Evolutionary conservation across 2,888 invertebrate species (phyloP), one percentile per base, ranked within the genome.

Genomic region (Stenichneumon culpator): DNA sequence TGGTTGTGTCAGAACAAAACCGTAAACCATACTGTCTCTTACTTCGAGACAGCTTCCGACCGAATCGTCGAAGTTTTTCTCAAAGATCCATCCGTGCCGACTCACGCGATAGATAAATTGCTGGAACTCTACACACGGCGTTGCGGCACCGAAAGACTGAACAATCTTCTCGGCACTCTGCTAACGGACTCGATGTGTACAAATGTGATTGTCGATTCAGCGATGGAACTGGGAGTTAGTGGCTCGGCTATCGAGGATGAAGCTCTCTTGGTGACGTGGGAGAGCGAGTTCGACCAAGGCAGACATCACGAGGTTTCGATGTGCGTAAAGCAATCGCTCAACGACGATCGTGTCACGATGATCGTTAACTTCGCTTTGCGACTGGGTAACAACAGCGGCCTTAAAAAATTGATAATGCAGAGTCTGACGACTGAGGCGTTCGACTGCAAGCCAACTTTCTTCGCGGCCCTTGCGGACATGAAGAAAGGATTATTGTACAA

Each of bases 51-150:
- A 82, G 94, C 95, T 1, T 94, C 94, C 86, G 95, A 95, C 91
- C 92, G 93, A 86, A 90, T 95, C 68, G 90, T 95, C 44, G 92
- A 92, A 86, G 92, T 94, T 83, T 94, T 94, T 88, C 91, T 95
- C 63, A 94, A 92, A 84, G 90, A 92, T 82, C 81, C 88, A 19
- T 83, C 88, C 54, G 85, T 94, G 36, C 70, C 93, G 6, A 91
- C 91, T 16, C 89, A 91, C 60, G 88, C 91, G 36, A 89, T 94
- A n/a, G 94, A 95, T 87, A 90, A 93, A 79, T 93, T 94, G 63
- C 83, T 95, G n/a, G 91, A 94, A 84, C 89, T 94, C 44, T 95
- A 95, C 86, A 90, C 94, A 1, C 90, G 92, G 16, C 82, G 94
- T 39, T 94, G 93, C 87, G 93, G 94, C 3, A 89, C 90, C 84